These are phyloP conservation scores for Rynchops niger DNA, from an alignment of 2,113 vertebrate genomes.

Conservation along the genomic window DNA sequence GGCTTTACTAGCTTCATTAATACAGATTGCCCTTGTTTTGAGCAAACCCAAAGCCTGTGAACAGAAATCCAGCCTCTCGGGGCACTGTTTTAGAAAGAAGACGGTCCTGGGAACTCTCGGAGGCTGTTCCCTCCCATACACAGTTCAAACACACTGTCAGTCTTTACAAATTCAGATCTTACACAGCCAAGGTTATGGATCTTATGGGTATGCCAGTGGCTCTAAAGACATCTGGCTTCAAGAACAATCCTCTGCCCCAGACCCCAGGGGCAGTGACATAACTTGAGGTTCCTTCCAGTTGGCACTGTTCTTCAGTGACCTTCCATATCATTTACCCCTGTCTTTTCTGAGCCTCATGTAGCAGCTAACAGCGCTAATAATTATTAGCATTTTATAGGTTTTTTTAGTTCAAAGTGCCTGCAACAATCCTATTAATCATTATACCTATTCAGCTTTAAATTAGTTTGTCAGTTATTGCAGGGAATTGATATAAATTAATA, in stretches of 20 bases:
- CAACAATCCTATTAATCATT: background rate
- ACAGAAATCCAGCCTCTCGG: background rate
- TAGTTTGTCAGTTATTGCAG: background rate
- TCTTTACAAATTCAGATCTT: background rate
- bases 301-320: background rate
- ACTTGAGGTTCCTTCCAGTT: background rate
- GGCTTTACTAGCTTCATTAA: background rate
- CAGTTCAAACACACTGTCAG: background rate
- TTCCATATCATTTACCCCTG: background rate
- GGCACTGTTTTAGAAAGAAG: background rate
- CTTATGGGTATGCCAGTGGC: accelerated
- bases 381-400: background rate
- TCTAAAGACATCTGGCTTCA: background rate
- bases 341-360: background rate
- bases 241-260: background rate
- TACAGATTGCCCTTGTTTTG: background rate
- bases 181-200: background rate
- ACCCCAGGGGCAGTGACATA: background rate
- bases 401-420: background rate
- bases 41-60: background rate
- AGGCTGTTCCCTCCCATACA: background rate
- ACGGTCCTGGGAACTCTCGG: background rate
- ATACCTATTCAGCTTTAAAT: background rate
- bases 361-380: background rate
- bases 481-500: background rate